Evolutionary conservation across 2,113 vertebrate genomes (phyloP), one percentile per base, ranked within the genome.

Genomic region (Nesoenas mayeri): DNA sequence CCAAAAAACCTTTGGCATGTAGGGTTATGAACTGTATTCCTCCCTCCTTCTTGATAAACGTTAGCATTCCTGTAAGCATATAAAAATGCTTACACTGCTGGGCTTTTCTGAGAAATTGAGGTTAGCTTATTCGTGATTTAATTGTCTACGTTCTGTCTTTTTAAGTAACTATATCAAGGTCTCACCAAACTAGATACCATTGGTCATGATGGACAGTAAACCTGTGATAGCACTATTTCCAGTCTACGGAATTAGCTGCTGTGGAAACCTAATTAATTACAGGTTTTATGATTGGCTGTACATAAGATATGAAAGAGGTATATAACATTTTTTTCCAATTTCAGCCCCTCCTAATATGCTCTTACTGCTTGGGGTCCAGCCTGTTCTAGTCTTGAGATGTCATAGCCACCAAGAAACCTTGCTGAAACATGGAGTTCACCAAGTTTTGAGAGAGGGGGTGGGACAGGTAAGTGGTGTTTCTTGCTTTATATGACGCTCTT

Each of bases 381-480:
- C 88, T 91, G 56, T 91, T 94, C 7, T 96, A 95, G 91, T 90
- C 82, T 91, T 93, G 88, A 70, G 86, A 93, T 94, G 88, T 67
- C 79, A 40, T 95, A 94, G 92, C 60, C 75, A 66, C 75, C 90
- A 86, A 36, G 90, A 89, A 83, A 47, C 71, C 29, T 95, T 85
- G 72, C 90, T 88, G 88, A 90, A 66, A 88, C 75, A 31, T 19
- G 79, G 88, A 88, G 53, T 54, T 93, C 16, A 0, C 75, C 93
- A 67, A 80, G 47, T 83, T 74, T 89, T 96, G 88, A 74, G 93
- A 91, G 42, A 86, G 79, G 90, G 95, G 92, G 90, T 93, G 93
- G 88, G 95, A 88, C 88, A 96, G 93, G 93, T 96, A 86, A 88
- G 85, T 94, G 79, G 95, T 97, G 96, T 96, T 97, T 95, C 95